Evolutionary conservation across 2,113 vertebrate species (phyloP).

Genomic region (Ramphastos sulfuratus): DNA sequence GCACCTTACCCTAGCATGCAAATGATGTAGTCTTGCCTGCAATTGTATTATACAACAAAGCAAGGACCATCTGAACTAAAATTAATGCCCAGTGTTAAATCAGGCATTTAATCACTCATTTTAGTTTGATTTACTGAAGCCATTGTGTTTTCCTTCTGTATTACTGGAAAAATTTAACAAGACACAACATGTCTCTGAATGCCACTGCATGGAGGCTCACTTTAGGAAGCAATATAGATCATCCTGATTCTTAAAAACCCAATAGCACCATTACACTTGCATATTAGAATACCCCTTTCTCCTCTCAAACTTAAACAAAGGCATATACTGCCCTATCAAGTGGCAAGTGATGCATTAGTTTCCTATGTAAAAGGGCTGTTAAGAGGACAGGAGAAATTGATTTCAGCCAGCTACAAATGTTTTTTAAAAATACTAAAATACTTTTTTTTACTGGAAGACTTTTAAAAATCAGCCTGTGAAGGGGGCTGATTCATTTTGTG

Average conservation of each 20-base stretch:
- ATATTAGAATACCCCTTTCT: constrained; percentile 37
- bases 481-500: background rate
- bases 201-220: constrained; percentile 45
- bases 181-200: constrained; percentile 54
- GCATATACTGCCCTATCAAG: constrained; percentile 30
- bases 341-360: constrained; percentile 21
- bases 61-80: constrained; percentile 42
- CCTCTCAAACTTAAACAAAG: background rate
- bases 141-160: constrained; percentile 70
- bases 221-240: constrained; percentile 67
- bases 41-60: constrained; percentile 23
- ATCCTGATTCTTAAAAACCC: constrained; percentile 64
- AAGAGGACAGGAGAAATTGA: constrained; percentile 21
- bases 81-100: constrained; percentile 42
- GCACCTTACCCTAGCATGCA: constrained; percentile 50
- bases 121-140: constrained; percentile 75
- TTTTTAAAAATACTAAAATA: background rate
- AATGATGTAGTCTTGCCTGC: constrained; percentile 9
- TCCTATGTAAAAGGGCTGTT: constrained; percentile 49
- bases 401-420: background rate
- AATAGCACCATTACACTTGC: constrained; percentile 54
- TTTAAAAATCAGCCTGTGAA: background rate
- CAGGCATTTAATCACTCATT: constrained; percentile 67
- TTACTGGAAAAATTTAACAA: constrained; percentile 66
- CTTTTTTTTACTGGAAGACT: background rate